Percentiles rank a stretch among this genome's conserved stretches.
Conservation (phyloP, 2,888 invertebrate species). For the Ornithoptera alexandrae region DNA sequence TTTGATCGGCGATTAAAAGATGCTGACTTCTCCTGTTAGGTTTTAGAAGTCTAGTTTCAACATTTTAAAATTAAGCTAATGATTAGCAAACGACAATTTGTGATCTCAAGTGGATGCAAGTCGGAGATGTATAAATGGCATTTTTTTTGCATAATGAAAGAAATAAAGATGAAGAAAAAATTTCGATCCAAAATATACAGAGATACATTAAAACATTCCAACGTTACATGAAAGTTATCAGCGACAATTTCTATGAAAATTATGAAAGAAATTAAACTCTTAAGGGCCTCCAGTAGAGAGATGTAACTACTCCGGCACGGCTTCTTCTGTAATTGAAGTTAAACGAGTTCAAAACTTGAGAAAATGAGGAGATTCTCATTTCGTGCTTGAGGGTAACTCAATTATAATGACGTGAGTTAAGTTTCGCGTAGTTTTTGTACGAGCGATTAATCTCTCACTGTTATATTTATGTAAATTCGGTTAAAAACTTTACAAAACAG, state of each 20-base stretch:
- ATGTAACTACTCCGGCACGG: neutral
- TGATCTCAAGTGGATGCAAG: too few species aligned
- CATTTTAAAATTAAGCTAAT: too few species aligned
- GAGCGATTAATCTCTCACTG: neutral
- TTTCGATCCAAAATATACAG: neutral
- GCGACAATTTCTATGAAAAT: neutral
- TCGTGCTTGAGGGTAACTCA: neutral
- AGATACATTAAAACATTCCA: neutral
- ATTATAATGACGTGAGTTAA: neutral
- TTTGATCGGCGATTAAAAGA: too few species aligned
- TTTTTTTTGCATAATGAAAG: too few species aligned
- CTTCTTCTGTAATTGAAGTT: constrained; percentile 18
- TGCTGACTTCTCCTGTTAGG: too few species aligned
- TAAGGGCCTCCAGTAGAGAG: neutral
- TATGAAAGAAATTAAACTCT: constrained; percentile 15
- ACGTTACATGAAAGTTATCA: neutral
- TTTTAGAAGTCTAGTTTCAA: too few species aligned
- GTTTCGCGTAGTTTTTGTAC: neutral
- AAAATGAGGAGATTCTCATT: constrained; percentile 16
- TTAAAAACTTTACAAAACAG: too few species aligned
- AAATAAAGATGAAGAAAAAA: too few species aligned
- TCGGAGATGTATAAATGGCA: too few species aligned
- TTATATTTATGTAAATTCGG: too few species aligned
- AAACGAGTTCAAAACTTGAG: constrained; percentile 17
- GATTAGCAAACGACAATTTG: too few species aligned